These are phyloP conservation scores for Leucoptera coffeella DNA, from an alignment of 2,888 invertebrate genomes.

Conservation along the genomic window DNA sequence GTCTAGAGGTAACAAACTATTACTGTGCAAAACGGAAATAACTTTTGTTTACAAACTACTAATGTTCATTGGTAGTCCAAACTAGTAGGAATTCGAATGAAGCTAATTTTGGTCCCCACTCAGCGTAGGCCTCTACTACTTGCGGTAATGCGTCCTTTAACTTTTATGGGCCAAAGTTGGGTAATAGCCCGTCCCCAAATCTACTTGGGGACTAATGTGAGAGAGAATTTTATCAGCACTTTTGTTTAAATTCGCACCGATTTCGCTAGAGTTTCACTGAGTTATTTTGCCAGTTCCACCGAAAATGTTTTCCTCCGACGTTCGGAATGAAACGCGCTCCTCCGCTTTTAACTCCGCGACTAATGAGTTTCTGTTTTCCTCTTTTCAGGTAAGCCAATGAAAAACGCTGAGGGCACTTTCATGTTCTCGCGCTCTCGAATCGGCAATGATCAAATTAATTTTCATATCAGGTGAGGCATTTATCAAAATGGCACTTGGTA, in stretches of 20 bases:
- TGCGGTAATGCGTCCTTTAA: slow-evolving; percentile 47
- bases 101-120: slow-evolving; percentile 5
- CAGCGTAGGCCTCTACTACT: slow-evolving; percentile 37
- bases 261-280: slow-evolving; percentile 13
- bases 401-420: too few relatives aligned
- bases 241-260: slow-evolving; percentile 28
- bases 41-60: too few relatives aligned
- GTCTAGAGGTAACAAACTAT: too few relatives aligned
- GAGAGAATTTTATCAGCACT: slow-evolving; percentile 33
- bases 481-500: slow-evolving; percentile 23
- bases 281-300: not conserved
- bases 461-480: slow-evolving; percentile 19
- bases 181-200: slow-evolving; percentile 20
- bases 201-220: slow-evolving; percentile 31
- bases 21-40: too few relatives aligned
- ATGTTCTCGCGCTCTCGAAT: too few relatives aligned
- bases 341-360: too few relatives aligned
- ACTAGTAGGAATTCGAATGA: too few relatives aligned
- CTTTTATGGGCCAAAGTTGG: slow-evolving; percentile 44
- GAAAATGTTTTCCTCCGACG: too few relatives aligned
- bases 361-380: too few relatives aligned
- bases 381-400: too few relatives aligned
- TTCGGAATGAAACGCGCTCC: too few relatives aligned
- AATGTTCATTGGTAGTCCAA: too few relatives aligned
- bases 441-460: slow-evolving; percentile 27